Conservation (phyloP, 2,113 vertebrate genomes). For the Riparia riparia region DNA sequence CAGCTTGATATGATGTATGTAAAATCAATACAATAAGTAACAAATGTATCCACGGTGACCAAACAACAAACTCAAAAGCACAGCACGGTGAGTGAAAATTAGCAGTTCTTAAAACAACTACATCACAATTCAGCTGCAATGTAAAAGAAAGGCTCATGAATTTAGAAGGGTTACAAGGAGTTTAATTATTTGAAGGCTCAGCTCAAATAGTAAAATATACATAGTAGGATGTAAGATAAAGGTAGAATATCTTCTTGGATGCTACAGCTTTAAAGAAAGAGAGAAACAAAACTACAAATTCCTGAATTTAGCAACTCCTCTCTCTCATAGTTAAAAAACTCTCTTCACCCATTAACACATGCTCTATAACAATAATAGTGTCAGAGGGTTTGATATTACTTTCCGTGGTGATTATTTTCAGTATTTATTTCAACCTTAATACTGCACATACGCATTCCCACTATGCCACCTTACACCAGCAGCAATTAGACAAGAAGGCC, state of each 20-base stretch:
- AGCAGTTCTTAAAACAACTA: slow-evolving; percentile 46
- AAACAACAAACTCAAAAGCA: slow-evolving; percentile 63
- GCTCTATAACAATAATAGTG: background rate
- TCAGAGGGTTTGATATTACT: background rate
- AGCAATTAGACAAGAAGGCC: background rate
- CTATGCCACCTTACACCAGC: background rate
- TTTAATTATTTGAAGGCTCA: background rate
- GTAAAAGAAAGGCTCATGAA: slow-evolving; percentile 24
- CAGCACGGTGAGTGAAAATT: slow-evolving; percentile 29
- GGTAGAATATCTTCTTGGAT: background rate
- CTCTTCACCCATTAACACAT: background rate
- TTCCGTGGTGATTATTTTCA: background rate
- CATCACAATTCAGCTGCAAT: slow-evolving; percentile 42
- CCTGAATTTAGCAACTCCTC: background rate
- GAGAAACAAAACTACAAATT: background rate
- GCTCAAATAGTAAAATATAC: background rate
- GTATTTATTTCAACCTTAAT: background rate
- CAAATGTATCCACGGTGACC: slow-evolving; percentile 69
- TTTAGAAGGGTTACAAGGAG: slow-evolving; percentile 22
- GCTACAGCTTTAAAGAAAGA: background rate
- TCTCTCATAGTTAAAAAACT: background rate
- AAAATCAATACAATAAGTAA: slow-evolving; percentile 55
- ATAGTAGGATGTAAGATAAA: background rate
- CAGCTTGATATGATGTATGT: slow-evolving; percentile 50
- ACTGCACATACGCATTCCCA: background rate